Percentiles rank a stretch among this genome's conserved stretches.
Conservation (phyloP, 2,113 vertebrate species). For the Meleagris gallopavo region DNA sequence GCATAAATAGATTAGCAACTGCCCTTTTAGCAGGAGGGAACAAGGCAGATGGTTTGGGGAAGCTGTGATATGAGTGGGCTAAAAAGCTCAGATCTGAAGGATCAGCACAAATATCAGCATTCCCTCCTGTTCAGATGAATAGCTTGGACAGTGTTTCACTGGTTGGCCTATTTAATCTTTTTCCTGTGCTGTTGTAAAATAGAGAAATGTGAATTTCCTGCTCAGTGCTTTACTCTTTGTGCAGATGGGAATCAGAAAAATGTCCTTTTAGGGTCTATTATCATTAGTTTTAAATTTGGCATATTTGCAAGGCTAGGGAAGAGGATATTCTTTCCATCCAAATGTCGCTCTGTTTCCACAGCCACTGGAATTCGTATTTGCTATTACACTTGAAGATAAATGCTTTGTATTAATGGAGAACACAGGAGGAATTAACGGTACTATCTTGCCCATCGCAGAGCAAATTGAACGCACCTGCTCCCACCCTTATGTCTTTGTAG, state of each 20-base stretch:
- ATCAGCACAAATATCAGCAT: constrained; percentile 11
- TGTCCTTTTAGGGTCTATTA: neutral
- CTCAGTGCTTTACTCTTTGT: neutral
- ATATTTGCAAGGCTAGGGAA: constrained; percentile 14
- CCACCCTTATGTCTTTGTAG: neutral
- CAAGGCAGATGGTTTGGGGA: neutral
- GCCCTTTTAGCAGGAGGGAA: constrained; percentile 24
- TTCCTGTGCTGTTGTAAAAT: neutral
- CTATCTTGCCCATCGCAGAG: neutral
- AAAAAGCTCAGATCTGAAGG: neutral
- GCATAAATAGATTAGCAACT: constrained; percentile 15
- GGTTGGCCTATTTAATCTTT: neutral
- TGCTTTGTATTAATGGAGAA: neutral
- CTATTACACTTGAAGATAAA: neutral
- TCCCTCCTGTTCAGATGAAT: constrained; percentile 30
- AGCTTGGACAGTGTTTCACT: constrained; percentile 36
- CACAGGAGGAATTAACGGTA: neutral
- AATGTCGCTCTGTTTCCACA: neutral
- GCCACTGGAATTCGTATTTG: neutral
- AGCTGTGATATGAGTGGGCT: neutral
- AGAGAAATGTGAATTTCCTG: neutral
- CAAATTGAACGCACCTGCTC: neutral
- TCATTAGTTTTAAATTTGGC: neutral
- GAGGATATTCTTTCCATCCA: neutral
- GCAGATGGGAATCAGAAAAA: neutral